Evolutionary conservation across 2,888 invertebrate species (phyloP).

Genomic region (Saturnia pavonia): DNA sequence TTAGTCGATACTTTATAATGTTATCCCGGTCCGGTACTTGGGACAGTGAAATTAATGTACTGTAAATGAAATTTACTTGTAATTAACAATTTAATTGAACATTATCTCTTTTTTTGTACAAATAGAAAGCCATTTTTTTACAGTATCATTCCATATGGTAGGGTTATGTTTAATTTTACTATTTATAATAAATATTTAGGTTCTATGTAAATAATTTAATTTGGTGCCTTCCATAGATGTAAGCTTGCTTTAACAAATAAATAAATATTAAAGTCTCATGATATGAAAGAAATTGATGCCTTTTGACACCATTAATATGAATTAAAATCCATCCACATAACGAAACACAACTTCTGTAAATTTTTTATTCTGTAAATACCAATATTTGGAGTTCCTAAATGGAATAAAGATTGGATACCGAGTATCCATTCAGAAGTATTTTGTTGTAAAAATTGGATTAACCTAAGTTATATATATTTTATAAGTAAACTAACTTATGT

Average conservation of each 20-base stretch:
- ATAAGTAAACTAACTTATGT: slow-evolving; percentile 9
- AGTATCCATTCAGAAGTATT: slow-evolving; percentile 14
- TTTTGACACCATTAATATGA: background rate
- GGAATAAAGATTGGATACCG: slow-evolving; percentile 7
- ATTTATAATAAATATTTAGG: slow-evolving; percentile 38
- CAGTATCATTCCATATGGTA: slow-evolving; percentile 32
- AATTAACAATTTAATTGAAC: too few relatives aligned
- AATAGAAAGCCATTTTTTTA: slow-evolving; percentile 37
- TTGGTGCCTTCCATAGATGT: slow-evolving; percentile 62
- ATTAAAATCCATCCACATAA: background rate
- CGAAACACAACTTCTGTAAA: background rate
- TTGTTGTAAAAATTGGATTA: background rate
- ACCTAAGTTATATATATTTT: background rate
- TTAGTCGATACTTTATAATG: background rate
- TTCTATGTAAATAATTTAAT: slow-evolving; percentile 21
- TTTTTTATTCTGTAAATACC: background rate
- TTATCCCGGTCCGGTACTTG: background rate
- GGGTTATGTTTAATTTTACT: slow-evolving; percentile 22
- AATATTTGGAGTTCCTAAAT: background rate
- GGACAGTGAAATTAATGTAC: background rate
- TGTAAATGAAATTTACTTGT: background rate
- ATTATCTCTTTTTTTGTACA: slow-evolving; percentile 33
- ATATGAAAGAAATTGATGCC: background rate
- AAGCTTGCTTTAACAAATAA: slow-evolving; percentile 47
- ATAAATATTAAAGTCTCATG: background rate